These are phyloP conservation scores for Bufotes viridis DNA, from an alignment of 2,797 vertebrate genomes.

Conservation along the genomic window DNA sequence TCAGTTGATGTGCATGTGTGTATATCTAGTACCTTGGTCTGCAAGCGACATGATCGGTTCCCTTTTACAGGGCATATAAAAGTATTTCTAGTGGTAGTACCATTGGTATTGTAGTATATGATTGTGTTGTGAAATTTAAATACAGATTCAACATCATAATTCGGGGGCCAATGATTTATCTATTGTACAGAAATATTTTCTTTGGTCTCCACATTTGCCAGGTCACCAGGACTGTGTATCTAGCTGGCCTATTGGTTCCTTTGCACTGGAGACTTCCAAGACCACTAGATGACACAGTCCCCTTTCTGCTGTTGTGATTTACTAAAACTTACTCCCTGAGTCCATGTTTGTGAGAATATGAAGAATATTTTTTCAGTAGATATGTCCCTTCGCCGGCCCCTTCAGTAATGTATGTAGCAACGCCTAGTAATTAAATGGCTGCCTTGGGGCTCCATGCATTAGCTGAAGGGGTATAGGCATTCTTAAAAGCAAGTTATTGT, in stretches of 20 bases:
- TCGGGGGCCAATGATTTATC: background rate
- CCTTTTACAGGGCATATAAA: background rate
- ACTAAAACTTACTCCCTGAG: background rate
- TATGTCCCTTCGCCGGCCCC: background rate
- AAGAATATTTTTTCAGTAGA: background rate
- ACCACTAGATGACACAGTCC: background rate
- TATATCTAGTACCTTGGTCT: conserved; percentile 13
- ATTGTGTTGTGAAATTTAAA: background rate
- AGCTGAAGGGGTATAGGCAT: background rate
- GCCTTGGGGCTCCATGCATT: conserved; percentile 3
- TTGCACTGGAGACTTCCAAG: background rate
- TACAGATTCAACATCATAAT: background rate
- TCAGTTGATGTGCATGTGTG: conserved; percentile 28
- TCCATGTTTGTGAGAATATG: background rate
- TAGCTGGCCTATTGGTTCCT: background rate
- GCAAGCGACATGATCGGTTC: background rate
- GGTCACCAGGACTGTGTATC: background rate
- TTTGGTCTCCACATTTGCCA: background rate
- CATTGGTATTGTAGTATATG: background rate
- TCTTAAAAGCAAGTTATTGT: conserved; percentile 44
- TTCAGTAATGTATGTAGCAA: background rate
- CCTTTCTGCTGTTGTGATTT: background rate
- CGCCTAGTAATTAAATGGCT: background rate
- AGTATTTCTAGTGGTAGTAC: no score
- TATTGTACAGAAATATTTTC: background rate